phyloP scores from a whole-genome alignment of 2,888 invertebrate species.

The Corbicula japonica region DNA sequence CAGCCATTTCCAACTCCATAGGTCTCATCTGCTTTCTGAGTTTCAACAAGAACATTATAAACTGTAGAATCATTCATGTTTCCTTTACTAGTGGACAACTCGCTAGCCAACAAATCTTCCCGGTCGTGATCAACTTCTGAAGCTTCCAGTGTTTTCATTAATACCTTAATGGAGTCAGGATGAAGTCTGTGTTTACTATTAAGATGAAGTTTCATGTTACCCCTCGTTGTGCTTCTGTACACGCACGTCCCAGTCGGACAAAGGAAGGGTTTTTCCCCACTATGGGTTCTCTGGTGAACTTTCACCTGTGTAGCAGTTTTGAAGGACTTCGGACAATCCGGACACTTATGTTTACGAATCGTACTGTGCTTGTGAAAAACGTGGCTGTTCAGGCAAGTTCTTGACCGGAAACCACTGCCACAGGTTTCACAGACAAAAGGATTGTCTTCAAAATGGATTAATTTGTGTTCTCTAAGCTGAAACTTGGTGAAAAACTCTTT shows the following conservation, averaged over 20 bases:
- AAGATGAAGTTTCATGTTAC: constrained; percentile 80
- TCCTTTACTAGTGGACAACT: no score
- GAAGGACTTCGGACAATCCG: constrained; percentile 76
- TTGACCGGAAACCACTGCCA: constrained; percentile 77
- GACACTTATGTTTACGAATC: constrained; percentile 74
- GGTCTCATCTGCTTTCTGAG: no score
- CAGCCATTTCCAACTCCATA: constrained; percentile 3
- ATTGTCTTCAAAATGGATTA: constrained; percentile 77
- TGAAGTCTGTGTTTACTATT: constrained; percentile 72
- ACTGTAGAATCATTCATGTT: no score
- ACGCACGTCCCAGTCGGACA: constrained; percentile 73
- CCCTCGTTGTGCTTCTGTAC: constrained; percentile 79
- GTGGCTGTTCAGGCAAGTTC: constrained; percentile 80
- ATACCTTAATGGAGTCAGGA: constrained; percentile 60
- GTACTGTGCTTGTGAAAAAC: constrained; percentile 79
- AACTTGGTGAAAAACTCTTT: constrained; percentile 82
- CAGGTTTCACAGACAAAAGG: constrained; percentile 81
- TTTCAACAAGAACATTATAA: constrained; percentile 21
- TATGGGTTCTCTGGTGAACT: constrained; percentile 79
- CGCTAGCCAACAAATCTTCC: no score
- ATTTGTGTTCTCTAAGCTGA: constrained; percentile 78
- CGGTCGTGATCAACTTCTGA: no score
- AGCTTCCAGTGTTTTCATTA: constrained; percentile 66
- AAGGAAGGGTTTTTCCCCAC: constrained; percentile 79
- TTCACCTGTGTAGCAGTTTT: constrained; percentile 80